A percentile compares a stretch with the other conserved stretches of the same genome.
phyloP scores from a whole-genome alignment of 1,140 invertebrate species.

The Dendroctonus valens region DNA sequence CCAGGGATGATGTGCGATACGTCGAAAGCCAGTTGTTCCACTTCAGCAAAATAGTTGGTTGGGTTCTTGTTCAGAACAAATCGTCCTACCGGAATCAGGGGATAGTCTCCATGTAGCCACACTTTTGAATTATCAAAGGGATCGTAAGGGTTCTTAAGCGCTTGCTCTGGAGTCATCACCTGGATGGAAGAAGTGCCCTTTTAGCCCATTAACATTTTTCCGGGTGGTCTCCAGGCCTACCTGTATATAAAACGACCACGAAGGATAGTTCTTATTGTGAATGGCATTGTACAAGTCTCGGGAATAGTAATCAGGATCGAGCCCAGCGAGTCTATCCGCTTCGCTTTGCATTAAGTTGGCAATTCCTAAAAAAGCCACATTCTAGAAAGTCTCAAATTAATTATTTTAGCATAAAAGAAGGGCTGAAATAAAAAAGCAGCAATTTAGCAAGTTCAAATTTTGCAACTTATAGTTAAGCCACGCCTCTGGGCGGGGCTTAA shows the following conservation, averaged over 20 bases:
- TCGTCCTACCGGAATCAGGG: slow-evolving; percentile 78
- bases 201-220: neutral
- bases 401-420: neutral
- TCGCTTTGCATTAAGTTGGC: slow-evolving; percentile 59
- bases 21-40: slow-evolving; percentile 85
- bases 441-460: no score
- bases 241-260: slow-evolving; percentile 62
- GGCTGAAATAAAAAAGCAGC: no score
- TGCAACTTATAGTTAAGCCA: no score
- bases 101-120: slow-evolving; percentile 79
- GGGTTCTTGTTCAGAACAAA: slow-evolving; percentile 83
- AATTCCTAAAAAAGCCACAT: slow-evolving; percentile 54
- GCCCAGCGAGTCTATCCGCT: slow-evolving; percentile 59
- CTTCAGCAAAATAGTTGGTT: slow-evolving; percentile 81
- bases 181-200: slow-evolving; percentile 3
- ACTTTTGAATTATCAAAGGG: slow-evolving; percentile 71
- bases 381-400: neutral
- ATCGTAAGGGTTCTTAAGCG: slow-evolving; percentile 57
- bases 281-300: slow-evolving; percentile 76
- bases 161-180: slow-evolving; percentile 53
- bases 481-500: no score
- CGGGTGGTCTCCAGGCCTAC: slow-evolving; percentile 25
- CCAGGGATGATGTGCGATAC: slow-evolving; percentile 79
- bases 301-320: slow-evolving; percentile 73
- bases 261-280: slow-evolving; percentile 64